Evolutionary conservation across 2,888 invertebrate species (phyloP), one percentile per base, ranked within the genome.

Genomic region (Stenchaetothrips biformis): DNA sequence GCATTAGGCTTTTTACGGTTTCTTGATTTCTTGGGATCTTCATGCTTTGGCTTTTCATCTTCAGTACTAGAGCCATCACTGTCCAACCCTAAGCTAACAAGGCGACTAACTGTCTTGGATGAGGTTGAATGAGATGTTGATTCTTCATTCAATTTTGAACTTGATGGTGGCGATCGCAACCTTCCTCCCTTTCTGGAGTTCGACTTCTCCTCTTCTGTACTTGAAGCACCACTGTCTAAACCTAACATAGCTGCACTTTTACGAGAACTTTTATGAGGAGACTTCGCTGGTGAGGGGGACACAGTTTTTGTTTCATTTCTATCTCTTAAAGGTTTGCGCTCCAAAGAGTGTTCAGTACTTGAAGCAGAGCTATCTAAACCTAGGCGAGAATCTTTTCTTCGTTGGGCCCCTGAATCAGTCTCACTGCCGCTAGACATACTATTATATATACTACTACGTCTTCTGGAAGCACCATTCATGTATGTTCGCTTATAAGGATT

Each of bases 401-500:
- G 77, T 81, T 83, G 83, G 21, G 82, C 84, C 78, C 83, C 84
- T 80, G 84, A 85, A 77, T 88, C 87, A 16, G 86, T 85, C 81
- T 88, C 89, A 84, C 90, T 90, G 82, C 88, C 88, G 78, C 89
- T 89, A 21, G 89, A 89, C 82, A 89, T 85, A 85, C 92, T 92
- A 67, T 88, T 89, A 84, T 91, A 92, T 83, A 92, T 88, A 84
- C 91, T 92, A 53, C 89, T 89, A 84, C 90, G 90, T 82, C 92
- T 89, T 82, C 92, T 89, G 83, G 89, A 88, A 49, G 92, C 88
- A 74, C 91, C 91, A 78, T 94, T 94, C 80, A 94, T 91, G 86
- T 94, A 94, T 82, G 92, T 88, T 86, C 92, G 92, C 86, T 93
- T 93, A 84, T 93, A 93, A 3, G 93, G 92, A 87, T 93, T 93